Conservation (phyloP, 2,113 vertebrate genomes). For the cat (Felis catus) region DNA sequence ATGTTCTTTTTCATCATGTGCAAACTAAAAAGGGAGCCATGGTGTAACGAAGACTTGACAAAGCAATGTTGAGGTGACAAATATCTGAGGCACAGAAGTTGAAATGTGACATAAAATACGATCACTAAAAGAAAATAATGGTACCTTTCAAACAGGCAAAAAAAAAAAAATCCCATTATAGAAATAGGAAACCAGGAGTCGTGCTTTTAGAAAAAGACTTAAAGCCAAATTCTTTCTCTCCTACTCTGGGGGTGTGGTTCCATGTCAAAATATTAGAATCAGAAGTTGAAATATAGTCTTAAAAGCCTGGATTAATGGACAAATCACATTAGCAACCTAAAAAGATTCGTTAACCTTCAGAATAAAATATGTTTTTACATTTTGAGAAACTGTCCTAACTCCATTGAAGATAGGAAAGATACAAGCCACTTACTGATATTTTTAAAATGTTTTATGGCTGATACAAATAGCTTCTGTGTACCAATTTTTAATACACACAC, state of each 20-base stretch:
- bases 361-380: neutral
- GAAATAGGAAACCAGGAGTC: conserved; percentile 17
- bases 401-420: neutral
- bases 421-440: neutral
- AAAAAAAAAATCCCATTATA: conserved; percentile 10
- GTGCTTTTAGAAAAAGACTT: conserved; percentile 24
- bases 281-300: conserved; percentile 38
- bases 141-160: conserved; percentile 1
- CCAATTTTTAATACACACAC: neutral
- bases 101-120: conserved; percentile 47
- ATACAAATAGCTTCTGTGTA: neutral
- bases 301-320: conserved; percentile 21
- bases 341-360: neutral
- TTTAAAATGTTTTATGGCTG: neutral
- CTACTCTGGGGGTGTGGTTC: neutral
- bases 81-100: conserved; percentile 40
- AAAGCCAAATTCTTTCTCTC: conserved; percentile 20
- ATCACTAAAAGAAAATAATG: conserved; percentile 52
- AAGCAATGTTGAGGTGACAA: conserved; percentile 36
- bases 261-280: conserved; percentile 59
- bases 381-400: neutral
- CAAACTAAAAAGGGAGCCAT: conserved; percentile 9
- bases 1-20: conserved; percentile 17
- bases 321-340: neutral
- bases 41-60: conserved; percentile 26